These are phyloP conservation scores for Drosophila tsacasi DNA, from an alignment of 1,140 invertebrate genomes.

Conservation along the genomic window DNA sequence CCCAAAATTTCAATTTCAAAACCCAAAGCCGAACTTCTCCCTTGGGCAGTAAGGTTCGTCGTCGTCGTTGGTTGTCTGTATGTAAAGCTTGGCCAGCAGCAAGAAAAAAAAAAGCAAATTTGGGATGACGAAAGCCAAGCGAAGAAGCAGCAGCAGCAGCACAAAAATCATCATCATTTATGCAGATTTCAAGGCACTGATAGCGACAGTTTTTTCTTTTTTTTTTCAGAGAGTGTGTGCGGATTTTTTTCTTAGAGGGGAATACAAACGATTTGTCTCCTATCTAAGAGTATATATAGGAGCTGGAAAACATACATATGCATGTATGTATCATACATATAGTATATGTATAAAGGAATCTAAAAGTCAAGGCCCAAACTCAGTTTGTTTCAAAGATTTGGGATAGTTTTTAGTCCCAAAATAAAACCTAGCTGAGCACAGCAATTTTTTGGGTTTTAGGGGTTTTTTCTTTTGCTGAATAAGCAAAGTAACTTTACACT, in stretches of 20 bases:
- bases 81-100: slow-evolving; percentile 50
- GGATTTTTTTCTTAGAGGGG: background rate
- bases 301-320: slow-evolving; percentile 21
- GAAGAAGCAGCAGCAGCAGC: slow-evolving; percentile 18
- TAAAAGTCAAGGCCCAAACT: background rate
- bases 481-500: background rate
- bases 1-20: slow-evolving; percentile 68
- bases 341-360: slow-evolving; percentile 14
- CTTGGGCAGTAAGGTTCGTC: slow-evolving; percentile 39
- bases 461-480: background rate
- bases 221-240: slow-evolving; percentile 29
- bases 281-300: slow-evolving; percentile 28
- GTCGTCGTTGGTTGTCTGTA: slow-evolving; percentile 23
- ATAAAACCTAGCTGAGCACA: background rate
- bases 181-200: slow-evolving; percentile 74
- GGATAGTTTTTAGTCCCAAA: background rate
- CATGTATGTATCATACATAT: background rate
- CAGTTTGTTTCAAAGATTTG: slow-evolving; percentile 19
- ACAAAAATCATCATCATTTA: slow-evolving; percentile 77
- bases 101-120: slow-evolving; percentile 22
- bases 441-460: background rate
- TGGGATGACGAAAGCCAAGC: slow-evolving; percentile 64
- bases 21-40: slow-evolving; percentile 49
- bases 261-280: slow-evolving; percentile 34
- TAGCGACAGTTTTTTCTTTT: slow-evolving; percentile 64